Conservation (phyloP, 2,797 vertebrate species). For the Hyperoplus immaculatus region DNA sequence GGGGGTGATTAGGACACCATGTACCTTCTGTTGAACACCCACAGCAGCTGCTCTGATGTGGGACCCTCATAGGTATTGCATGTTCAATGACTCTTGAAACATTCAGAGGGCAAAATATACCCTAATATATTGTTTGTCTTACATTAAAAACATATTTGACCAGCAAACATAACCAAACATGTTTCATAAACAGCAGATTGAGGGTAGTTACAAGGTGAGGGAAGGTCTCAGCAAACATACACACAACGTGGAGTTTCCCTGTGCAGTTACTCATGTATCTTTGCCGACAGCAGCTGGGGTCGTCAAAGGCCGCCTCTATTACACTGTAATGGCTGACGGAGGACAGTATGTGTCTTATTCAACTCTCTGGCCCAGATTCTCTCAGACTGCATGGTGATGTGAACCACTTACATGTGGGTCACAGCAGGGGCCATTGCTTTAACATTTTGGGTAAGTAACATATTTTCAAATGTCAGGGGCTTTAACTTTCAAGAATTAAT, state of each 20-base stretch:
- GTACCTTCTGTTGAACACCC: constrained; percentile 78
- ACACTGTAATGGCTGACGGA: constrained; percentile 24
- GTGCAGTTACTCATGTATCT: constrained; percentile 10
- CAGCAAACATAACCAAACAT: constrained; percentile 20
- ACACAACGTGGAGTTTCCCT: constrained; percentile 19
- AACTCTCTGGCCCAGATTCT: constrained; percentile 66
- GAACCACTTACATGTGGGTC: constrained; percentile 55
- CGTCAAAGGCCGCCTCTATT: constrained; percentile 33
- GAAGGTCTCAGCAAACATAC: constrained; percentile 41
- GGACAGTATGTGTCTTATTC: constrained; percentile 51
- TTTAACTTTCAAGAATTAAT: not conserved
- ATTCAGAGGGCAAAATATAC: constrained; percentile 62
- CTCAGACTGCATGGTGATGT: constrained; percentile 39
- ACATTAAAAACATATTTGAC: constrained; percentile 46
- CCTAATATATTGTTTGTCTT: constrained; percentile 56
- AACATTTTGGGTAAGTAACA: constrained; percentile 27
- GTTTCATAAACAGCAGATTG: constrained; percentile 12
- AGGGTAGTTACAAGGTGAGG: constrained; percentile 5
- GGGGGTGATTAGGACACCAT: constrained; percentile 77
- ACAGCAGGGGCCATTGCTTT: constrained; percentile 35
- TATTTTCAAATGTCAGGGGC: not conserved
- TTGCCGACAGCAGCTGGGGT: constrained; percentile 29
- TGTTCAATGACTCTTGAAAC: constrained; percentile 69
- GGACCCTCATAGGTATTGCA: constrained; percentile 67
- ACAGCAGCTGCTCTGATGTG: constrained; percentile 74